Evolutionary conservation across 1,140 invertebrate species (phyloP).

Genomic region (Trichonephila inaurata): DNA sequence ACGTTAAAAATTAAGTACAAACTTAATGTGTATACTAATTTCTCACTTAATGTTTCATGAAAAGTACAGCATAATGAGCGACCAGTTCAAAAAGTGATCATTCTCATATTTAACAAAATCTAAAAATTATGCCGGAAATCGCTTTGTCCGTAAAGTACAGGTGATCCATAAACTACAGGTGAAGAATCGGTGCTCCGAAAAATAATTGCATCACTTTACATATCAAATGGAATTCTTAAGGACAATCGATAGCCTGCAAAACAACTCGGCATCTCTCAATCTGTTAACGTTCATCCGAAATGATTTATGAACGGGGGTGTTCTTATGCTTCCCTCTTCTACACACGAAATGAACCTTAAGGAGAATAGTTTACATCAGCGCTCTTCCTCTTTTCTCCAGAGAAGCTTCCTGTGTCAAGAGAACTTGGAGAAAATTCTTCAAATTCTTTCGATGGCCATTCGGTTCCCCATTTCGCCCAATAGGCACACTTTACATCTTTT

Average conservation of each 20-base stretch:
- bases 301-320: neutral
- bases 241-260: neutral
- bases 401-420: neutral
- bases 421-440: neutral
- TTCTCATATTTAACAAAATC: too few species aligned
- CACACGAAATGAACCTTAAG: constrained; percentile 28
- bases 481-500: constrained; percentile 13
- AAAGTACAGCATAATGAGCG: too few species aligned
- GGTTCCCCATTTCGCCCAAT: neutral
- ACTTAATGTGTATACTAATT: too few species aligned
- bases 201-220: neutral
- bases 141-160: too few species aligned
- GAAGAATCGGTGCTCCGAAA: too few species aligned
- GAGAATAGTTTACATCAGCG: constrained; percentile 6
- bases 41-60: too few species aligned
- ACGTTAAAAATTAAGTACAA: too few species aligned
- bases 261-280: constrained; percentile 9
- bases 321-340: neutral
- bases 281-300: neutral
- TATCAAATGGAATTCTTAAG: neutral
- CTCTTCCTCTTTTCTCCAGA: neutral
- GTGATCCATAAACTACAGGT: too few species aligned
- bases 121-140: too few species aligned
- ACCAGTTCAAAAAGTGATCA: too few species aligned
- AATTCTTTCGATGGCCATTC: constrained; percentile 12